A percentile compares a stretch with the other conserved stretches of the same genome.
Conservation (phyloP, 2,888 invertebrate genomes). For the Sipha maydis region DNA sequence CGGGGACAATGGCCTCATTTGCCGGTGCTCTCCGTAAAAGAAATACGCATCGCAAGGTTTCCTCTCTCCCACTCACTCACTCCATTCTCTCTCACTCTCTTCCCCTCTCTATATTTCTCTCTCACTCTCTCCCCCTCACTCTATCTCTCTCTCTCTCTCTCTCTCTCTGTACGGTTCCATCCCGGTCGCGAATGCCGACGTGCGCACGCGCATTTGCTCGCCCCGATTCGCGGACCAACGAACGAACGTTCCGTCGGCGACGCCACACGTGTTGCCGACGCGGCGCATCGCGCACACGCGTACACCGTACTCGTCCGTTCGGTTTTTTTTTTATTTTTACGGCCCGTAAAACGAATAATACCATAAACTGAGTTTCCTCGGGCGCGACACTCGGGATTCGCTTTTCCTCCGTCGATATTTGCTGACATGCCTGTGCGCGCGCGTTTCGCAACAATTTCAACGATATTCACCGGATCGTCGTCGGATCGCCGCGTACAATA, state of each 20-base stretch:
- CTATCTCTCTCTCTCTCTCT: too few relatives aligned
- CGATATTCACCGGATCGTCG: background rate
- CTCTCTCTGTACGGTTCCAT: background rate
- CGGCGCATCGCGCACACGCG: constrained; percentile 54
- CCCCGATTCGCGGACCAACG: background rate
- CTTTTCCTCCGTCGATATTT: background rate
- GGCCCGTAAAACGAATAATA: background rate
- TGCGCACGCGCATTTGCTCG: background rate
- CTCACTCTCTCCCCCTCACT: background rate
- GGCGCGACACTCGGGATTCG: too few relatives aligned
- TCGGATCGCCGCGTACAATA: background rate
- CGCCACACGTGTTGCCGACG: constrained; percentile 58
- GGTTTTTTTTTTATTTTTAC: background rate
- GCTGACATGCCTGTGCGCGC: background rate
- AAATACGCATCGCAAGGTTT: background rate
- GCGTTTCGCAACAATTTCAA: background rate
- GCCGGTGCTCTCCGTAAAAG: too few relatives aligned
- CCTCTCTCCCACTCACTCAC: background rate
- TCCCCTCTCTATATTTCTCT: background rate
- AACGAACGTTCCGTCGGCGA: background rate
- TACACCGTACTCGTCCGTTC: background rate
- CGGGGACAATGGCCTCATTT: too few relatives aligned
- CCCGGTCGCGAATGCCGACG: background rate
- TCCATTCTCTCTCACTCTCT: too few relatives aligned
- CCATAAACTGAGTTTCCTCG: too few relatives aligned